Evolutionary conservation across 2,797 vertebrate species (phyloP), one percentile per base, ranked within the genome.

Genomic region (Steatocranus sp.): DNA sequence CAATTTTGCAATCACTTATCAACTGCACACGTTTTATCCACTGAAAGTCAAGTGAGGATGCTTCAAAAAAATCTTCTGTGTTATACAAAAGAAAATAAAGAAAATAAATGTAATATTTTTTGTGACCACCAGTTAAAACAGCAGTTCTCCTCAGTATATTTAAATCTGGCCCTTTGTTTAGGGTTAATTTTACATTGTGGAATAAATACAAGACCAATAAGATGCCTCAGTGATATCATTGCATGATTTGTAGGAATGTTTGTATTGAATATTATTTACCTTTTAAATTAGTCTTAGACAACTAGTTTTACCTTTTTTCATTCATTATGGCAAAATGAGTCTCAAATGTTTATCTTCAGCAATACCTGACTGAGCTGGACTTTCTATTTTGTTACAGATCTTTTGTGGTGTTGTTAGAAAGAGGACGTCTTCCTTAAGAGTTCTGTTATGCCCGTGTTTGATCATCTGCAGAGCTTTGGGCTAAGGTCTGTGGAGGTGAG

Each of bases 381-480:
- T 79, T 6, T 88, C n/a, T 88, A 8, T 77, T 84, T 80, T 80
- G 9, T 90, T 93, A 68, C 89, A 95, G 94, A 84, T 83, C 51
- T 80, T 80, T 82, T 34, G 38, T 66, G 20, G 36, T 6, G 54
- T 83, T 61, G 27, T 11, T 83, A 48, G 80, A 82, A 61, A 63
- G 49, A 70, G 43, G 36, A 78, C 48, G 1, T 14, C 73, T 46
- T 63, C 48, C 12, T 36, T 63, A 66, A 56, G 76, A 82, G 56
- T 0, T 34, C 43, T 34, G 36, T 70, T 70, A 76, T 15, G 18
- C 46, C 6, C 3, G 68, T 23, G 30, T 63, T 38, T 75, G 11
- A 78, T 77, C 11, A 4, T 56, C 87, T 79, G 61, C 75, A 7
- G 53, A 78, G 58, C 75, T 81, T 68, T n/a, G 58, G n/a, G 41